Conservation (phyloP, 2,797 vertebrate genomes). For the Semotilus atromaculatus region DNA sequence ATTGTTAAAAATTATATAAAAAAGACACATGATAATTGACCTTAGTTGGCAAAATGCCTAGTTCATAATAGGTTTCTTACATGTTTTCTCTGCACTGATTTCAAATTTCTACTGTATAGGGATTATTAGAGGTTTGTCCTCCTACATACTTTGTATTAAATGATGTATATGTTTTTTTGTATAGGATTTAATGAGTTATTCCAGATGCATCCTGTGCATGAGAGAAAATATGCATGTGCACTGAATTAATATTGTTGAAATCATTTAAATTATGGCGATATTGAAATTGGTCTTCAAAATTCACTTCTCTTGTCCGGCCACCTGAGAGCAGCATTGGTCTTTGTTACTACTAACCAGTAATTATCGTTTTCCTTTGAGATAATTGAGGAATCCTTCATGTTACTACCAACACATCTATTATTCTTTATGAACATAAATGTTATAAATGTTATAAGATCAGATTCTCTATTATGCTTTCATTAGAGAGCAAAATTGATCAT, state of each 20-base stretch:
- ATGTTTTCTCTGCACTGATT: not conserved
- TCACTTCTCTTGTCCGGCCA: conserved; percentile 1
- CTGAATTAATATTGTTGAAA: not conserved
- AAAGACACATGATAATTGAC: not conserved
- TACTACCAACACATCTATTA: not conserved
- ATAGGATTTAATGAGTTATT: not conserved
- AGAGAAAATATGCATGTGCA: not conserved
- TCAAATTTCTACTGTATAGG: not conserved
- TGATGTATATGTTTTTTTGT: not conserved
- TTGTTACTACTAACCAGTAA: not conserved
- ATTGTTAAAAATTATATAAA: too few species aligned
- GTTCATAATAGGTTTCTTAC: not conserved
- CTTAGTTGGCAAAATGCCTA: not conserved
- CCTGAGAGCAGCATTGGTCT: conserved; percentile 50
- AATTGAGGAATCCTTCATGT: not conserved
- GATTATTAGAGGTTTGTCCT: not conserved
- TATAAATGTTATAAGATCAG: not conserved
- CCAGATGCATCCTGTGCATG: not conserved
- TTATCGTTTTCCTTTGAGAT: not conserved
- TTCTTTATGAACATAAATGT: not conserved
- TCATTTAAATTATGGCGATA: not conserved
- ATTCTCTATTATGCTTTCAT: not conserved
- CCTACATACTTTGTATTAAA: not conserved
- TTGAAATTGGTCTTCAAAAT: not conserved
- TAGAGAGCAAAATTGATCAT: not conserved